Base-by-base conservation (phyloP, 2,113 vertebrate species). In the Riparia riparia region DNA sequence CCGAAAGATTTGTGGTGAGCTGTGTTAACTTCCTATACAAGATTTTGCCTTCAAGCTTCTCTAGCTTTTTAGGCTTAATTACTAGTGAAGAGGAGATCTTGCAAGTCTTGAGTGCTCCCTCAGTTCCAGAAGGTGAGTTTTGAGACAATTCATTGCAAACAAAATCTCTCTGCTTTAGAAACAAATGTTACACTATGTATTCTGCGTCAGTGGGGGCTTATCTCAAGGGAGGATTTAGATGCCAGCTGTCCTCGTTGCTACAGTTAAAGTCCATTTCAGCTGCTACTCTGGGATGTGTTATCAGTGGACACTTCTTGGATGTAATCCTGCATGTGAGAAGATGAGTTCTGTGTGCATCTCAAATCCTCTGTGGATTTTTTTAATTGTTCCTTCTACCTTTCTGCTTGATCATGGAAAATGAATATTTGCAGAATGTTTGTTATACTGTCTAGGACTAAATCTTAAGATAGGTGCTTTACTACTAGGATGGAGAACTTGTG, bases 181-280 rank as follows among this genome's bases (percentile, higher is more conserved):
- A 66, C 79, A 73, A 70, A 63, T 70, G 58, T 86, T 93, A 61
- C 63, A 28, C 49, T 65, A 11, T 0, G 0, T 90, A 51, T 90
- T 94, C 58, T 92, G 70, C 39, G 42, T 83, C 88, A 92, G 25
- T 58, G 47, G 51, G 50, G 63, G 58, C 54, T 95, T 95, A 95
- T 92, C 90, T 63, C n/a, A 58, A 72, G 47, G 57, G 44, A 91
- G 37, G 80, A 92, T 93, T 92, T 7, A 2, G 16, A 42, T 90
- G 63, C 66, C 86, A 95, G 88, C 88, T 96, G 94, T 85, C 41
- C 53, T 84, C 1, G 5, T 86, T 86, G 58, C 50, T 93, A 25
- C 41, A 61, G 85, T 86, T 86, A 42, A 93, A 94, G 93, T 77
- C 76, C 45, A 58, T 61, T 93, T 92, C 2, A 3, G 34, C 58